Evolutionary conservation across 2,888 invertebrate species (phyloP), one percentile per base, ranked within the genome.

Genomic region (Ophraella communa): DNA sequence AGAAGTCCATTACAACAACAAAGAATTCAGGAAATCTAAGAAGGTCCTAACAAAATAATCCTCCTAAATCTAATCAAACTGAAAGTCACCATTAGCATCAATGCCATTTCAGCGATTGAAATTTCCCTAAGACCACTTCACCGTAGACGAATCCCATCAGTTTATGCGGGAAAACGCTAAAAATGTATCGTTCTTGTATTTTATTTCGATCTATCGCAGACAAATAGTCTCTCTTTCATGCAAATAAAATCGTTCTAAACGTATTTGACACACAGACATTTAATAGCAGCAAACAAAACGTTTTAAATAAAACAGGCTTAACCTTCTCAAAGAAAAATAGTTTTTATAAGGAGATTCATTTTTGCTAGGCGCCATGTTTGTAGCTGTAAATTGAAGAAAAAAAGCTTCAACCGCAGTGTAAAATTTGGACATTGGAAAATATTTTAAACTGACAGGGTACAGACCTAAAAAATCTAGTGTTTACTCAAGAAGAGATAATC

Each of bases 121-220:
- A 60, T 60, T 52, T 60, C 60, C 52, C 60, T 53, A 60, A 60
- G 20, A 60, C 52, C 60, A 53, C 52, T 53, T 33, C 20, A 53
- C 23, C 17, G 53, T 53, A 53, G 52, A 52, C 23, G 30, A 60
- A 60, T 60, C 60, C 23, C 62, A 62, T 65, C 62, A 47, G 57
- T 65, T 62, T 65, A 58, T 65, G 62, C 62, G 58, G 47, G 53
- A 45, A 65, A 62, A 58, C 58, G 52, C 30, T 49, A 52, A 65
- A 65, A 61, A 51, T 65, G 57, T 61, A 57, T 57, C 57, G 47
- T 27, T 57, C 42, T 18, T 57, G 61, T 58, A 65, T 58, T 62
- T 65, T 54, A 65, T 65, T 62, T 35, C 39, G 57, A 53, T 39
- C 45, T 45, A 51, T 60, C 42, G 14, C 53, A 44, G 42, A 35